A percentile compares a stretch with the other conserved stretches of the same genome.
Evolutionary conservation across 1,140 invertebrate species (phyloP).

Genomic region (Phortica variegata): DNA sequence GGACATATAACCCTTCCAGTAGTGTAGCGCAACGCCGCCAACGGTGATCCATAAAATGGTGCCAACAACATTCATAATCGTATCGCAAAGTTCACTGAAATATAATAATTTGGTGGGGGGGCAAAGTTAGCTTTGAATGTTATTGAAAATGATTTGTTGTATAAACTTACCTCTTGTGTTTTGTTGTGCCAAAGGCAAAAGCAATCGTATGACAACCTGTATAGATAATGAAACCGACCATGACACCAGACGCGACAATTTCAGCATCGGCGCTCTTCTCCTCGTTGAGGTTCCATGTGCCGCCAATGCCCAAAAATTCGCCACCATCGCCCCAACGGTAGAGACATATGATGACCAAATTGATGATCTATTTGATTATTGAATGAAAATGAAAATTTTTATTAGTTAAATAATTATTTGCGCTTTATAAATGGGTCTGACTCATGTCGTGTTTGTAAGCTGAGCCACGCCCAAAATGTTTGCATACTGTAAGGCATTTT

Average conservation of each 20-base stretch:
- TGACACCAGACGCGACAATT: slow-evolving; percentile 80
- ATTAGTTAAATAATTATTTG: slow-evolving; percentile 6
- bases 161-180: slow-evolving; percentile 68
- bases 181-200: slow-evolving; percentile 71
- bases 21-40: slow-evolving; percentile 79
- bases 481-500: not conserved
- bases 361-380: slow-evolving; percentile 65
- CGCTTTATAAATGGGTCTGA: not conserved
- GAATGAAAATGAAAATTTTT: slow-evolving; percentile 16
- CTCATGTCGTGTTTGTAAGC: slow-evolving; percentile 3
- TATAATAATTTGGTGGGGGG: not conserved
- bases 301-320: slow-evolving; percentile 78
- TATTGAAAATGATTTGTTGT: no score
- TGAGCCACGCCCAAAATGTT: slow-evolving; percentile 21
- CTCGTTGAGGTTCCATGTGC: slow-evolving; percentile 85
- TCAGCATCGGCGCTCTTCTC: slow-evolving; percentile 82
- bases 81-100: slow-evolving; percentile 68
- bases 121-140: not conserved
- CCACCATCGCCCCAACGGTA: slow-evolving; percentile 80
- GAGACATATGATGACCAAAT: slow-evolving; percentile 76
- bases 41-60: slow-evolving; percentile 80
- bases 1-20: slow-evolving; percentile 79
- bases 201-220: slow-evolving; percentile 70
- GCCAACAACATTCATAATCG: slow-evolving; percentile 83
- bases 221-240: slow-evolving; percentile 82